Conservation (phyloP, 2,797 vertebrate genomes). For the Sus cebifrons region DNA sequence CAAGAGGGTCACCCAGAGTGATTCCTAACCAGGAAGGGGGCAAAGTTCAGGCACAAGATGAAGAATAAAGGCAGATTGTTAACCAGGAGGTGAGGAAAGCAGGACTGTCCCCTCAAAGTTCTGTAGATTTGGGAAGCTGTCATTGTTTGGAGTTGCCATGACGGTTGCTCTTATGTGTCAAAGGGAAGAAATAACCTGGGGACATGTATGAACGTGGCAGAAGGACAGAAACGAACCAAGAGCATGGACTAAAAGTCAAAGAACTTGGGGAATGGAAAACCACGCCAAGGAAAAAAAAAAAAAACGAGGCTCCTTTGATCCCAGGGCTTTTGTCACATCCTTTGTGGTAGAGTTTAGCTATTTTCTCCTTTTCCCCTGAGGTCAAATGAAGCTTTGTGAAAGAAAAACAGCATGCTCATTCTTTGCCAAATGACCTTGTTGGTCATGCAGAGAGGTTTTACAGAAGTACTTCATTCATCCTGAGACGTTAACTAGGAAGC, state of each 20-base stretch:
- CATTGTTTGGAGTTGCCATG: no score
- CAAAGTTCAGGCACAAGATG: accelerated
- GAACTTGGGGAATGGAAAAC: not conserved
- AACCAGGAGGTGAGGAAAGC: accelerated
- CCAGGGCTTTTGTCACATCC: not conserved
- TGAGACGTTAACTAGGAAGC: not conserved
- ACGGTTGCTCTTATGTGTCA: not conserved
- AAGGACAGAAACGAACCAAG: not conserved
- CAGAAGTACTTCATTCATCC: not conserved
- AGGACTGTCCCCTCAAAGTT: accelerated
- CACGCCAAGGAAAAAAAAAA: not conserved
- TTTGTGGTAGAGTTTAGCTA: not conserved
- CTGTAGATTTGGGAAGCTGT: not conserved
- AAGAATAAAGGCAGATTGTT: not conserved
- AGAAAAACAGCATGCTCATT: accelerated
- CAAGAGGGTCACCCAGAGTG: accelerated
- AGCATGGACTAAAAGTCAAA: no score
- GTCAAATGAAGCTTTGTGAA: not conserved
- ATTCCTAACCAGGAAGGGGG: not conserved
- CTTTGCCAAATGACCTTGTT: not conserved
- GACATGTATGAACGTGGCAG: no score
- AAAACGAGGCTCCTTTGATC: not conserved
- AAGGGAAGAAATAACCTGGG: not conserved
- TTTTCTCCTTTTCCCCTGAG: not conserved
- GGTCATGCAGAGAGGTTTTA: accelerated